These are phyloP conservation scores for Agapornis canus DNA, from an alignment of 2,797 vertebrate genomes.

Conservation along the genomic window DNA sequence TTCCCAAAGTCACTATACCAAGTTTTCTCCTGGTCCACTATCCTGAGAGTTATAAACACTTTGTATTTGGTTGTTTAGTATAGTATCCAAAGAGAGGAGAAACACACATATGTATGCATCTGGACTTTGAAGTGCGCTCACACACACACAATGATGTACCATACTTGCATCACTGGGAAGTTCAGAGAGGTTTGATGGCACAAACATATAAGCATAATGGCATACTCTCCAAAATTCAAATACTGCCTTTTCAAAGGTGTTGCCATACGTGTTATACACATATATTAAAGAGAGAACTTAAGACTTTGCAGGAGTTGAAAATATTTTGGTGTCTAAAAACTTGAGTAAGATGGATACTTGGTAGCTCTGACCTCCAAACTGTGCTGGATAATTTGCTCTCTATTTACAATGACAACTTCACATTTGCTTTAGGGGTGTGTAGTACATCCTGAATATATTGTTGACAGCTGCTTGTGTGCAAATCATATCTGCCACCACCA, in stretches of 20 bases:
- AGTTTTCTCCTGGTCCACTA: not conserved
- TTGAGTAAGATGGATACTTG: not conserved
- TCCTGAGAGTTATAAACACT: not conserved
- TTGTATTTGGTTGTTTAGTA: not conserved
- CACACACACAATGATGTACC: fast-evolving
- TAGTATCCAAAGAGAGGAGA: not conserved
- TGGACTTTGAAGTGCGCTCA: not conserved
- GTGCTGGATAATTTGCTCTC: not conserved
- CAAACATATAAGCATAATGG: not conserved
- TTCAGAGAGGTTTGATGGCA: not conserved
- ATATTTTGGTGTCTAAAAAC: not conserved
- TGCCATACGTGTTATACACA: not conserved
- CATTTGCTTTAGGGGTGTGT: not conserved
- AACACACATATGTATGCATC: fast-evolving
- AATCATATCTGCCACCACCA: not conserved
- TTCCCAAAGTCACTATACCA: not conserved
- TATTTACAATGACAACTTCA: not conserved
- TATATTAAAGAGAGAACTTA: not conserved
- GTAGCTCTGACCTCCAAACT: not conserved
- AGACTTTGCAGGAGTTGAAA: not conserved
- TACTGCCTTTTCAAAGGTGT: not conserved
- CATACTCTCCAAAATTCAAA: not conserved
- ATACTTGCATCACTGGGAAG: not conserved
- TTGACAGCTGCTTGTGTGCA: not conserved
- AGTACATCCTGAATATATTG: not conserved